Base-by-base conservation (phyloP, 92 coral and sea anemone species). In the Epizoanthus ramosus region DNA sequence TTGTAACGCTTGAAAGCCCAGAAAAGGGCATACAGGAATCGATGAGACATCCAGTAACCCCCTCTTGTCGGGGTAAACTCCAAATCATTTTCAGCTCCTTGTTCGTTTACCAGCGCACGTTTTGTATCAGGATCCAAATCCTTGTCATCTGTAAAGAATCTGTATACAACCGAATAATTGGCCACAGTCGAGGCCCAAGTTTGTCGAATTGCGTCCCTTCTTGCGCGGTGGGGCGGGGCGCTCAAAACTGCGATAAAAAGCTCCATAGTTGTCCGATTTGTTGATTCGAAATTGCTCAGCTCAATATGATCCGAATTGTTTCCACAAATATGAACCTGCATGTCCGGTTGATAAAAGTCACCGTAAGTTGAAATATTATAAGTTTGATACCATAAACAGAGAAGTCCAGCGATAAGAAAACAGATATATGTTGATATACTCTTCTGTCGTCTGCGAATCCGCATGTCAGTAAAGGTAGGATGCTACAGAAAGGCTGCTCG, bases 1-100 rank as follows among this genome's bases (percentile, higher is more conserved):
- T 86, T 75, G 71, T 79, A 90, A 65, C 69, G 93, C 45, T 90
- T 24, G 47, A 63, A 75, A 4, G 85, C 90, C 93, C 93, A 90
- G 39, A 86, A 77, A 59, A 90, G 57, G 9, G 85, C 76, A n/a
- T 71, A 63, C 12, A 90, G 66, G 43, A 82, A 90, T 23, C 93
- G 79, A 33, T 87, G 87, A 4, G 90, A 63, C 65, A 82, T 61
- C 88, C 89, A 86, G 13, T 81, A 76, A 0, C 93, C 93, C 0
- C 68, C 56, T 16, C 47, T 63, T n/a, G 93, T 86, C 9, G 87
- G 90, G 8, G 88, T 79, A n/a, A 87, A 87, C 53, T 73, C 80
- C 19, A 90, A n/a, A 75, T 90, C 93, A 16, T 45, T 52, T 18
- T 50, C 69, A 22, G 43, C 18, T 9, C 66, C 65, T 4, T 74